These are phyloP conservation scores for Lepidonotus clava DNA, from an alignment of 2,888 invertebrate genomes.

Conservation along the genomic window DNA sequence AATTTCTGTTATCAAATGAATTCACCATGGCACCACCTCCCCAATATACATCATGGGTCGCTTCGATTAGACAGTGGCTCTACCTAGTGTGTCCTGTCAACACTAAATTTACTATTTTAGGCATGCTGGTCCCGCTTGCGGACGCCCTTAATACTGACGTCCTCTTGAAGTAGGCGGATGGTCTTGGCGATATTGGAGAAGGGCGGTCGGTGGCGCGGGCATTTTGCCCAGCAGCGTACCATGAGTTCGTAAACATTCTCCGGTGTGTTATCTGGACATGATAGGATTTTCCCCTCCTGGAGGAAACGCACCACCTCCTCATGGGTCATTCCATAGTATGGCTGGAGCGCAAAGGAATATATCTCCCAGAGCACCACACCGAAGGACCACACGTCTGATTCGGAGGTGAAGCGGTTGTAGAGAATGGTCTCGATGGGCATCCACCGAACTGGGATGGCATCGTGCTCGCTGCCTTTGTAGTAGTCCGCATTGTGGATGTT, in stretches of 20 bases:
- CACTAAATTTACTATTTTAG: constrained; percentile 1
- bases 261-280: constrained; percentile 93
- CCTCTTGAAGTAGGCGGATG: constrained; percentile 33
- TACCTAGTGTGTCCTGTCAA: background rate
- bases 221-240: constrained; percentile 95
- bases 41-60: too few relatives aligned
- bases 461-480: constrained; percentile 89
- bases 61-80: background rate
- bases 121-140: constrained; percentile 46
- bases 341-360: constrained; percentile 96
- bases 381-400: constrained; percentile 98
- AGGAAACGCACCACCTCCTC: constrained; percentile 97
- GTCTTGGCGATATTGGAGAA: constrained; percentile 82
- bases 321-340: constrained; percentile 98
- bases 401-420: constrained; percentile 96
- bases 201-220: constrained; percentile 91
- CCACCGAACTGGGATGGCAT: constrained; percentile 97
- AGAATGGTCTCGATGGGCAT: constrained; percentile 98
- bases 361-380: constrained; percentile 98
- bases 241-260: constrained; percentile 92
- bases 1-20: too few relatives aligned
- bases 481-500: constrained; percentile 93
- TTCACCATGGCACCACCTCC: too few relatives aligned
- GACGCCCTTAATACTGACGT: background rate
- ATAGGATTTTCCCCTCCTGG: constrained; percentile 94